A percentile compares a stretch with the other conserved stretches of the same genome.
phyloP scores from a whole-genome alignment of 2,888 invertebrate genomes.

The Crematogaster levior region DNA sequence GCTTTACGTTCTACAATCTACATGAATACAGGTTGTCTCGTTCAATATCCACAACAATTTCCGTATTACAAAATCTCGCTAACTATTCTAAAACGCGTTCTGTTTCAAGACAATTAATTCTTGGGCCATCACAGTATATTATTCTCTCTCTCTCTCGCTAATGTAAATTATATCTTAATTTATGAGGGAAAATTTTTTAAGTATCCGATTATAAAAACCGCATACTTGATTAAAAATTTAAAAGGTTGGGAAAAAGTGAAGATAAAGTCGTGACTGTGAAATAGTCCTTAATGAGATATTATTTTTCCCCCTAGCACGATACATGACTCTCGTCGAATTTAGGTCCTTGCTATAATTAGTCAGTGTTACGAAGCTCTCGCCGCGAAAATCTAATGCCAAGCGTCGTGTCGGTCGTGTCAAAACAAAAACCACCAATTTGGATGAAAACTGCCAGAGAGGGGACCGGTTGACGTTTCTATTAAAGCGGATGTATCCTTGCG shows the following conservation, averaged over 20 bases:
- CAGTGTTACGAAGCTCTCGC: constrained; percentile 50
- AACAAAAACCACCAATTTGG: constrained; percentile 75
- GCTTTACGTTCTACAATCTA: background rate
- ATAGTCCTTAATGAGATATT: constrained; percentile 16
- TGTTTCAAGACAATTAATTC: background rate
- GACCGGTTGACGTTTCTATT: constrained; percentile 52
- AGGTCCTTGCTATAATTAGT: constrained; percentile 64
- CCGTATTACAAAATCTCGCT: background rate
- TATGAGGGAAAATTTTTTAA: background rate
- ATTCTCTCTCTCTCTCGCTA: too few species aligned
- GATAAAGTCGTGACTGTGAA: constrained; percentile 23
- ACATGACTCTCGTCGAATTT: background rate
- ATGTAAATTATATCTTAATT: background rate
- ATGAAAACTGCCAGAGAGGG: constrained; percentile 68
- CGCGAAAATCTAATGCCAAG: constrained; percentile 69
- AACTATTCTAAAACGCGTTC: constrained; percentile 4
- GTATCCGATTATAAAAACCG: background rate
- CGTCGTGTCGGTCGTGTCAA: constrained; percentile 52
- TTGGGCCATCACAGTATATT: too few species aligned
- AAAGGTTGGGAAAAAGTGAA: background rate
- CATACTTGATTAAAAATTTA: background rate
- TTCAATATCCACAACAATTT: background rate
- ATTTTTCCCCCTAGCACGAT: constrained; percentile 21
- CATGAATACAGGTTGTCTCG: background rate
- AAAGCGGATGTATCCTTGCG: constrained; percentile 62